Evolutionary conservation across 2,113 vertebrate species (phyloP).

Genomic region (Sapayoa aenigma): DNA sequence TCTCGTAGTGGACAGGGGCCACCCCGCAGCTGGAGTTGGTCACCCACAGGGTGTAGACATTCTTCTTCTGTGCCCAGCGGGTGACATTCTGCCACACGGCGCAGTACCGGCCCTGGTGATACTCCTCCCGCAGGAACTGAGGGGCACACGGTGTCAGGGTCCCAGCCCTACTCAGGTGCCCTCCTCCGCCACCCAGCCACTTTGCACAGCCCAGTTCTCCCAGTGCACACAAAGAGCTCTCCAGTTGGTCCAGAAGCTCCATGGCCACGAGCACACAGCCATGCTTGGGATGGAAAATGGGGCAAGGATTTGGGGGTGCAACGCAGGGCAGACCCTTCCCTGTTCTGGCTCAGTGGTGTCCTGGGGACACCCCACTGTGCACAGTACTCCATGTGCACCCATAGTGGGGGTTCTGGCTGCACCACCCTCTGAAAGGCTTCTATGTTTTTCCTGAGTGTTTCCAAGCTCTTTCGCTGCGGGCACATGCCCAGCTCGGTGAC

Average conservation of each 20-base stretch:
- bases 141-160: background rate
- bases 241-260: background rate
- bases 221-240: fast-evolving
- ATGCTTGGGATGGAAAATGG: background rate
- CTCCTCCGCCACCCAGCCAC: background rate
- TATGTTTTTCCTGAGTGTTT: background rate
- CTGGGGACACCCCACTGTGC: background rate
- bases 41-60: slow-evolving; percentile 81
- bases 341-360: background rate
- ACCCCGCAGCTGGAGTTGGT: slow-evolving; percentile 53
- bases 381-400: background rate
- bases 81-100: slow-evolving; percentile 81
- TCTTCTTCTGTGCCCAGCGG: slow-evolving; percentile 73
- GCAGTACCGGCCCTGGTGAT: slow-evolving; percentile 71
- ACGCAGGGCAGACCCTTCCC: background rate
- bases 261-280: background rate
- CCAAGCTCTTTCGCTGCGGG: background rate
- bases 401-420: background rate
- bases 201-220: background rate
- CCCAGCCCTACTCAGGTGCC: fast-evolving
- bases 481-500: background rate
- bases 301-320: background rate
- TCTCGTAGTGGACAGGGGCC: slow-evolving; percentile 78
- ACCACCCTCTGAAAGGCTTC: background rate
- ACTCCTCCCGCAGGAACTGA: slow-evolving; percentile 79